Evolutionary conservation across 1,140 invertebrate genomes (phyloP), one percentile per base, ranked within the genome.

Genomic region (Theocolax elegans): DNA sequence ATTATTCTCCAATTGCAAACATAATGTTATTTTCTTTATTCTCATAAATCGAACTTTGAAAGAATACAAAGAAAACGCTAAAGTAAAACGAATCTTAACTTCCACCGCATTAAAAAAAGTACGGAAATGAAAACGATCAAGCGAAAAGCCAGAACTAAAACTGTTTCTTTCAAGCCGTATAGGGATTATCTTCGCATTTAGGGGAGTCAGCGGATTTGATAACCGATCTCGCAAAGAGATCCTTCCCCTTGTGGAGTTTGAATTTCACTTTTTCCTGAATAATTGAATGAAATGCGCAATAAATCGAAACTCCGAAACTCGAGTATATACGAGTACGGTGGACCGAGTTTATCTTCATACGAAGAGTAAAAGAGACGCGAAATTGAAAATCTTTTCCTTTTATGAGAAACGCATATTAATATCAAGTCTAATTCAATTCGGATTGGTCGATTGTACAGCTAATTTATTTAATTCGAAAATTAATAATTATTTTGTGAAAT

Each of bases 151-250:
- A 63, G 9, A 46, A 42, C 49, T 42, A 19, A 54, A 56, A 59
- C 8, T 48, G 56, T 53, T 48, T 60, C 54, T 42, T 60, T 42
- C 42, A 59, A 51, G 1, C 9, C 17, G 0, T 15, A 9, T 15
- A 1, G 38, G 46, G 66, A 68, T 68, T 60, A 68, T 60, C 56
- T 53, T 8, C 53, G 35, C 44, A 29, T 42, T 60, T 53, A 51
- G 46, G 56, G 56, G 54, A 58, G 42, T 59, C 54, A 59, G 65
- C 44, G 40, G 44, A 60, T 60, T 68, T 68, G 66, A 68, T 68
- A 62, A 68, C 13, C 46, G 66, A 68, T 60, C 56, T 51, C 10
- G 10, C 31, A 42, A 29, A 42, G 66, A 23, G 44, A 42, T 25
- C 19, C 29, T 23, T 29, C 25, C 54, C 17, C 12, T 13, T 17